Conservation (phyloP, 1,140 invertebrate species). For the Brachionus paranguensis region DNA sequence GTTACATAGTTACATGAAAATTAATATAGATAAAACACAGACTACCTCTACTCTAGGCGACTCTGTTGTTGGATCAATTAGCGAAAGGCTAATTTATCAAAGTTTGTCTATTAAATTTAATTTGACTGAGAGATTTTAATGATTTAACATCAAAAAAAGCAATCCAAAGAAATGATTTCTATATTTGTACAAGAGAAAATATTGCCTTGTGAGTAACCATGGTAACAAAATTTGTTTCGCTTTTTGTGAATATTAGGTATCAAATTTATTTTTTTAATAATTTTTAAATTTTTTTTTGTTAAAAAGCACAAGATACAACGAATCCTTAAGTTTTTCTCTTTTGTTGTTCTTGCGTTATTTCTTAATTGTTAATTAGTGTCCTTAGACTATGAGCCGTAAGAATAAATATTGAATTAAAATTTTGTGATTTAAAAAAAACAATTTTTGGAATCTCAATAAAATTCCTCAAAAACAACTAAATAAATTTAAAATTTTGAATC, state of each 20-base stretch:
- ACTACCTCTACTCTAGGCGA: not conserved
- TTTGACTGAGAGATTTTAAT: not conserved
- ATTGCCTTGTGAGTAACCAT: not conserved
- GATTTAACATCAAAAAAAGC: slow-evolving; percentile 5
- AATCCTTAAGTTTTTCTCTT: not conserved
- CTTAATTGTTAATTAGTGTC: not conserved
- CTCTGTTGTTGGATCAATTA: not conserved
- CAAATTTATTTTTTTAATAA: not conserved
- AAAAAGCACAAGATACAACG: not conserved
- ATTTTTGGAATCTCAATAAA: not conserved
- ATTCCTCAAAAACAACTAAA: not conserved
- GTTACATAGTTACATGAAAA: not conserved
- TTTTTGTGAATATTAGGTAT: not conserved
- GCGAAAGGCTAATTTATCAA: not conserved
- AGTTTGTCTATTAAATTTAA: not conserved
- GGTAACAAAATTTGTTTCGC: not conserved
- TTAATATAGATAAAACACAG: not conserved
- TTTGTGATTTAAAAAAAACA: not conserved
- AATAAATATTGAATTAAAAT: not conserved
- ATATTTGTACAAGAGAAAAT: not conserved
- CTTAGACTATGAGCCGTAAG: not conserved
- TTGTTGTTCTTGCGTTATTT: not conserved
- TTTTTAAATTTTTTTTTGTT: not conserved
- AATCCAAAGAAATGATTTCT: not conserved
- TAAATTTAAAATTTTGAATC: not conserved